A percentile compares a stretch with the other conserved stretches of the same genome.
phyloP scores from a whole-genome alignment of 2,888 invertebrate species.

The Drosophila atripex region DNA sequence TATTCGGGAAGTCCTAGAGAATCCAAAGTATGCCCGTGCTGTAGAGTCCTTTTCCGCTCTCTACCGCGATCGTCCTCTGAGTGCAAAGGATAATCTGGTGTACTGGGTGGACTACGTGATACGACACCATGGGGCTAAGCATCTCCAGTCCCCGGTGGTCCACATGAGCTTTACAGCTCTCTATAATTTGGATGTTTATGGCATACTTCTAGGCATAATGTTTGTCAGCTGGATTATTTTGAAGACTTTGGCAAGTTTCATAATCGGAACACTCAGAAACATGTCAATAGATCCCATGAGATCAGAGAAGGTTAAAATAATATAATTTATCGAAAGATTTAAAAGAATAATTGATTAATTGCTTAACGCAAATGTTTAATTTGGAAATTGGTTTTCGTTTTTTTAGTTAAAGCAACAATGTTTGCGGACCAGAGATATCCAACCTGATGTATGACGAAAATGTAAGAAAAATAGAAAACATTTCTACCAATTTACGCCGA shows the following conservation, averaged over 20 bases:
- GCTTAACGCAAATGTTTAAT: background rate
- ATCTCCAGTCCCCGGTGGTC: slow-evolving; percentile 85
- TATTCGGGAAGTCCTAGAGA: slow-evolving; percentile 62
- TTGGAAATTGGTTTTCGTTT: background rate
- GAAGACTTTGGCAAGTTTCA: background rate
- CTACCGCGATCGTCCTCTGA: slow-evolving; percentile 85
- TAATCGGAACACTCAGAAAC: background rate
- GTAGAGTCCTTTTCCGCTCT: slow-evolving; percentile 83
- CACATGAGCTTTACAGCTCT: slow-evolving; percentile 84
- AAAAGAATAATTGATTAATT: background rate
- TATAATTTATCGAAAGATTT: too few species aligned
- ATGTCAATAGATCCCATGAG: background rate
- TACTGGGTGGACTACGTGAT: slow-evolving; percentile 86
- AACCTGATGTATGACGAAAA: background rate
- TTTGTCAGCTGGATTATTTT: background rate
- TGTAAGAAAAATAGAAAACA: slow-evolving; percentile 40
- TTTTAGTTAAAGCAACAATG: background rate
- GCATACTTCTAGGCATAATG: slow-evolving; percentile 17
- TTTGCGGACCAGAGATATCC: background rate
- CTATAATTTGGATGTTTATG: slow-evolving; percentile 84
- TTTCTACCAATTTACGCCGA: slow-evolving; percentile 60
- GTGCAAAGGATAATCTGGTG: slow-evolving; percentile 84
- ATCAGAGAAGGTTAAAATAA: background rate
- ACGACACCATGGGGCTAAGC: slow-evolving; percentile 85
- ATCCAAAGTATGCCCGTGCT: slow-evolving; percentile 62